These are phyloP conservation scores for Acleris cristana DNA, from an alignment of 2,888 invertebrate genomes.

Conservation along the genomic window DNA sequence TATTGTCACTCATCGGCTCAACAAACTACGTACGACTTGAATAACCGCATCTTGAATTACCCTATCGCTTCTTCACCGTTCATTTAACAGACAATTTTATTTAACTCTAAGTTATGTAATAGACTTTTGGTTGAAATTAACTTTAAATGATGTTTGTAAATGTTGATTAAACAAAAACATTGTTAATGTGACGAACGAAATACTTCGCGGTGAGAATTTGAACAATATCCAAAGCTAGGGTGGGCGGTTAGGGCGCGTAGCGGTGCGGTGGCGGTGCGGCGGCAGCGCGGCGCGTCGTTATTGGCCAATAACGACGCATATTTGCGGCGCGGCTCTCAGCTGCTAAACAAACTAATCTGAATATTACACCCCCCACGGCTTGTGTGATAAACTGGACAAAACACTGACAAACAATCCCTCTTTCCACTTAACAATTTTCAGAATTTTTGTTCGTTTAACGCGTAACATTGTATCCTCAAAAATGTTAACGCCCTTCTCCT, in stretches of 20 bases:
- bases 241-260: constrained; percentile 36
- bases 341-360: constrained; percentile 81
- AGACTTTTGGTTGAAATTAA: too few relatives aligned
- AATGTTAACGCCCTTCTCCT: background rate
- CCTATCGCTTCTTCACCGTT: too few relatives aligned
- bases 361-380: constrained; percentile 67
- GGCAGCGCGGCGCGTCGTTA: constrained; percentile 52
- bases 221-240: background rate
- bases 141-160: background rate
- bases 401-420: constrained; percentile 56
- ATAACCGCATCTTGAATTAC: too few relatives aligned
- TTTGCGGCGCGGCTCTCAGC: constrained; percentile 65
- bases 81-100: too few relatives aligned
- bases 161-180: background rate
- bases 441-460: background rate
- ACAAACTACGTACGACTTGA: too few relatives aligned
- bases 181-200: background rate
- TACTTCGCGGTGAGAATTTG: constrained; percentile 11
- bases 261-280: constrained; percentile 38
- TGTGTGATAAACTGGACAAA: constrained; percentile 59
- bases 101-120: too few relatives aligned
- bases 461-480: constrained; percentile 3
- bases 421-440: constrained; percentile 40
- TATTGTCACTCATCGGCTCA: too few relatives aligned
- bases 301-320: constrained; percentile 62